Evolutionary conservation across 2,113 vertebrate genomes (phyloP), one percentile per base, ranked within the genome.

Genomic region (Oryzias melastigma): DNA sequence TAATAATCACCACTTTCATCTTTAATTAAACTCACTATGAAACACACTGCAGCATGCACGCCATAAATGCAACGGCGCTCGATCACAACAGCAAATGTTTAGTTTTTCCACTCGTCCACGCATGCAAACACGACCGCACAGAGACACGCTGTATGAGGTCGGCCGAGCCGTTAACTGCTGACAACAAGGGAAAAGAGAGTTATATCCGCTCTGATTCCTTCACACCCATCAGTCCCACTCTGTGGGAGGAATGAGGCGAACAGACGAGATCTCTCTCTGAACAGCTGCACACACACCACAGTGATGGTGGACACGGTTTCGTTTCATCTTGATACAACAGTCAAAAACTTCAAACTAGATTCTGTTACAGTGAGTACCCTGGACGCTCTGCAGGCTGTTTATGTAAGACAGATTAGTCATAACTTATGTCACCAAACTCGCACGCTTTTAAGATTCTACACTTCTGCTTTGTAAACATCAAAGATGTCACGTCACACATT

Each of bases 21-120:
- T 91, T 91, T 91, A 85, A 91, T 91, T 90, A 80, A 88, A 83
- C 67, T 71, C 78, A 75, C 77, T 72, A 63, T 67, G 75, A 80
- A 74, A 54, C 70, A 73, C 62, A 53, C 16, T 18, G 60, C 41
- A 42, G 63, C 73, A 58, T 46, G 68, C 62, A 81, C 57, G 66
- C 49, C 57, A 53, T 51, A n/a, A 4, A 25, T 43, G 46, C 18
- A 29, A 18, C 40, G n/a, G 12, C 68, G 57, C 62, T 45, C 59
- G 20, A 63, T 52, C 42, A 62, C n/a, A 3, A 27, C n/a, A 18
- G 52, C 13, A 5, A 58, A 25, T 52, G 55, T 50, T 77, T 22
- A 27, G 3, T 35, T 58, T 59, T 65, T 45, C 52, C 22, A 56
- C 35, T 63, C 61, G 55, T 17, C 41, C 52, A 18, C 16, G 17